Evolutionary conservation across 1,140 invertebrate genomes (phyloP).

Genomic region (Idris sp.): DNA sequence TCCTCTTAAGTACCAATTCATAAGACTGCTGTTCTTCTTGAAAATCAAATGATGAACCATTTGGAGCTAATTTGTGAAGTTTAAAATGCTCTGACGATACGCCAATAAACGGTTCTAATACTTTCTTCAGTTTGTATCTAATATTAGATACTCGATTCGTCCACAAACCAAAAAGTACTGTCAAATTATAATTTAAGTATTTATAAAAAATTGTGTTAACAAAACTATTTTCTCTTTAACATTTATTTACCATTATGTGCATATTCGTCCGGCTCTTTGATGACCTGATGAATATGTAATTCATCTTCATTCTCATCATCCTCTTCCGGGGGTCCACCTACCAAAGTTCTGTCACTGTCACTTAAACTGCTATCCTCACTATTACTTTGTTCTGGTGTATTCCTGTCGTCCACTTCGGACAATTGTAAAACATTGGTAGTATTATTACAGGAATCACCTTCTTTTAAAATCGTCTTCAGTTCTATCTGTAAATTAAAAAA

Average conservation of each 20-base stretch:
- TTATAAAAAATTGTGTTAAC: too few species aligned
- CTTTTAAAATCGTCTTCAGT: constrained; percentile 1
- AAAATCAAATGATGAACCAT: background rate
- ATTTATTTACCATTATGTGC: constrained; percentile 9
- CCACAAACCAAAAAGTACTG: constrained; percentile 9
- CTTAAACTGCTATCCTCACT: constrained; percentile 89
- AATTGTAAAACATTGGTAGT: constrained; percentile 4
- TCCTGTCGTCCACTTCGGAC: constrained; percentile 21
- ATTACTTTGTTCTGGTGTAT: constrained; percentile 78
- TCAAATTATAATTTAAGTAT: constrained; percentile 3
- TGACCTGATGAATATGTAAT: constrained; percentile 3
- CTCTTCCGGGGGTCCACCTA: constrained; percentile 78
- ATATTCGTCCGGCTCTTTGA: constrained; percentile 11
- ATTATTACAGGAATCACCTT: background rate
- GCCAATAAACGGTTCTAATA: constrained; percentile 19
- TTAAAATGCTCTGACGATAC: constrained; percentile 23
- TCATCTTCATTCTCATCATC: constrained; percentile 15
- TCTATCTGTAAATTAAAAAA: constrained; percentile 2
- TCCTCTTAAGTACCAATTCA: too few species aligned
- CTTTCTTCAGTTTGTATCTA: constrained; percentile 15
- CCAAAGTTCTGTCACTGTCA: constrained; percentile 85
- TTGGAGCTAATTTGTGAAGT: background rate
- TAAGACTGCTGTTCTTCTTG: too few species aligned
- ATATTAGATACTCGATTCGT: constrained; percentile 1
- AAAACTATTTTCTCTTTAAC: too few species aligned